Percentiles rank a stretch among this genome's conserved stretches.
phyloP scores from a whole-genome alignment of 2,888 invertebrate species.

The Nowickia ferox region DNA sequence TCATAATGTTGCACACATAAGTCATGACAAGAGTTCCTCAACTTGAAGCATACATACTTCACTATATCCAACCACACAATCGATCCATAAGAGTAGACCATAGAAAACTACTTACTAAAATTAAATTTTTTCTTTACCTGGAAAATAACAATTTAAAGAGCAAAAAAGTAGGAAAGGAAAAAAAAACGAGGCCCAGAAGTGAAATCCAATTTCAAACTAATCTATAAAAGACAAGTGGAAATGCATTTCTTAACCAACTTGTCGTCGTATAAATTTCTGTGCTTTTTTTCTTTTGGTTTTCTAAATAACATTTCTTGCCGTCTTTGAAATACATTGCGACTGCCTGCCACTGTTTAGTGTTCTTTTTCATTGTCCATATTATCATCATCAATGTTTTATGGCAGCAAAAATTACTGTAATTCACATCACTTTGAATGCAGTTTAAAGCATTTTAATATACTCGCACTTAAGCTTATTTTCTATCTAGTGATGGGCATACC shows the following conservation, averaged over 20 bases:
- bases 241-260: constrained; percentile 53
- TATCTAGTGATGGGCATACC: constrained; percentile 74
- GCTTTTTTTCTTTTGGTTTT: constrained; percentile 4
- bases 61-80: not conserved
- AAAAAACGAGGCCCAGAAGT: constrained; percentile 52
- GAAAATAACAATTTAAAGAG: constrained; percentile 34
- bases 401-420: constrained; percentile 80
- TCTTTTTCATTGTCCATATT: constrained; percentile 44
- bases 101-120: constrained; percentile 36
- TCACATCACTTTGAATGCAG: constrained; percentile 81
- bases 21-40: constrained; percentile 59
- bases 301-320: constrained; percentile 10
- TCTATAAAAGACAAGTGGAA: constrained; percentile 69
- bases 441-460: constrained; percentile 76
- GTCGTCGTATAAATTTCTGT: constrained; percentile 32
- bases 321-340: constrained; percentile 50
- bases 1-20: constrained; percentile 51
- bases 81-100: constrained; percentile 31
- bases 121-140: constrained; percentile 52
- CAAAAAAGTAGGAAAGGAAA: not conserved
- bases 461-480: constrained; percentile 11
- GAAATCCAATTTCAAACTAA: constrained; percentile 64
- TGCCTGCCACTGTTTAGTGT: constrained; percentile 44
- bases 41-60: constrained; percentile 17
- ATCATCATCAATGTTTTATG: constrained; percentile 48